Base-by-base conservation (phyloP, 2,113 vertebrate genomes). In the Pygoscelis antarcticus region DNA sequence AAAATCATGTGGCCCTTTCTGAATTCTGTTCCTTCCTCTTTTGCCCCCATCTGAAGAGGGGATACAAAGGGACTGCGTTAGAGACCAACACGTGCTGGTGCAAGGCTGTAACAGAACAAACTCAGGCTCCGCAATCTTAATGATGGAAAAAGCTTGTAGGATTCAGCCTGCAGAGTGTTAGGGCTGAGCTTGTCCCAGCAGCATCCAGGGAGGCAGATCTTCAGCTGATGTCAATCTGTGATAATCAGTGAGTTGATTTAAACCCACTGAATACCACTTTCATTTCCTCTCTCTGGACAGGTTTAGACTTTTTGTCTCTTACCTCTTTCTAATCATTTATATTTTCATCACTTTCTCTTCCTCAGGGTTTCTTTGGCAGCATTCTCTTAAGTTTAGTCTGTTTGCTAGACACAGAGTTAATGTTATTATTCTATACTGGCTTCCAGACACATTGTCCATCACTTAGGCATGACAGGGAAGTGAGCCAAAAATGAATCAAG, bases 201-300 rank as follows among this genome's bases (percentile, higher is more conserved):
- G 89, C 79, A 42, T 9, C 57, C 52, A 60, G 57, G 57, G 75
- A 85, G 25, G n/a, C 40, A 85, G 51, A 52, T 68, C 78, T 60
- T 79, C 57, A 55, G 40, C 61, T 13, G 16, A 21, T 83, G 91
- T 69, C 91, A 66, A 14, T 54, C 93, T 81, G 62, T 29, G 83
- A 6, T 62, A 61, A 93, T 74, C 91, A 70, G 62, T 38, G 71
- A 70, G 62, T 29, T 86, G 86, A 93, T 95, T 92, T 77, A 54
- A 93, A 86, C 83, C 51, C 83, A 20, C 51, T 81, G 89, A 93
- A 86, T 74, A 16, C n/a, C 49, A 42, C 86, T 77, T 83, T 83
- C 83, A 90, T 96, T 95, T 95, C 91, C 89, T 92, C 62, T 90
- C 60, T 91, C 62, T 71, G 55, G 86, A 44, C 69, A 42, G 49